These are phyloP conservation scores for Xanthia togata DNA, from an alignment of 2,888 invertebrate genomes.

Conservation along the genomic window DNA sequence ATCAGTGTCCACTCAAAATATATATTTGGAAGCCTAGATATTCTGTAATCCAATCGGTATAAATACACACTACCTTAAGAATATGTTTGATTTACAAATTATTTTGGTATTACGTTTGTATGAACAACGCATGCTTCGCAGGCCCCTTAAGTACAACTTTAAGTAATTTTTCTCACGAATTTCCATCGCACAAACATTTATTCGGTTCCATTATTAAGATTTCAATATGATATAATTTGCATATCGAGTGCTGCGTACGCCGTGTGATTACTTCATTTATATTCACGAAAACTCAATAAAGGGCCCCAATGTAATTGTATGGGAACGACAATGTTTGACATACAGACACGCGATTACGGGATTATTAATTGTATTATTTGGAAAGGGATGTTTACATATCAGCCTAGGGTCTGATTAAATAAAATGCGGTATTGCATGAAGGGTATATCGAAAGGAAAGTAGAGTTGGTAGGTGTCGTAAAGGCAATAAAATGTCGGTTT, in stretches of 20 bases:
- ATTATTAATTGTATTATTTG: slow-evolving; percentile 37
- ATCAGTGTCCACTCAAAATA: too few relatives aligned
- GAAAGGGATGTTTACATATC: not conserved
- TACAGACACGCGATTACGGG: slow-evolving; percentile 30
- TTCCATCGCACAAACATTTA: slow-evolving; percentile 41
- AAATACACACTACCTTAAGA: too few relatives aligned
- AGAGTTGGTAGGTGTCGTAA: not conserved
- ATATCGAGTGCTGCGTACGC: slow-evolving; percentile 50
- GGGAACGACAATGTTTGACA: slow-evolving; percentile 6
- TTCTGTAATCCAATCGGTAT: too few relatives aligned
- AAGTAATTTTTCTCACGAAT: slow-evolving; percentile 10
- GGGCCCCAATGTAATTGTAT: slow-evolving; percentile 49
- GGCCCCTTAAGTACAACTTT: not conserved
- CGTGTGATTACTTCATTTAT: slow-evolving; percentile 56
- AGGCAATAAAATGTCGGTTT: not conserved
- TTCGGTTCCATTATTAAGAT: slow-evolving; percentile 52
- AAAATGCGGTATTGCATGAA: not conserved
- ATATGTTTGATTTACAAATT: too few relatives aligned
- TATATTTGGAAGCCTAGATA: too few relatives aligned
- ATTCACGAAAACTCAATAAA: slow-evolving; percentile 65
- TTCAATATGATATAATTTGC: slow-evolving; percentile 61
- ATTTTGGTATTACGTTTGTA: too few relatives aligned
- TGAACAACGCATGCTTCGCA: too few relatives aligned
- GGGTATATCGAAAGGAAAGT: not conserved
- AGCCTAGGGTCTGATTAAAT: not conserved